Evolutionary conservation across 2,797 vertebrate genomes (phyloP), one percentile per base, ranked within the genome.

Genomic region (Aselliscus stoliczkanus): DNA sequence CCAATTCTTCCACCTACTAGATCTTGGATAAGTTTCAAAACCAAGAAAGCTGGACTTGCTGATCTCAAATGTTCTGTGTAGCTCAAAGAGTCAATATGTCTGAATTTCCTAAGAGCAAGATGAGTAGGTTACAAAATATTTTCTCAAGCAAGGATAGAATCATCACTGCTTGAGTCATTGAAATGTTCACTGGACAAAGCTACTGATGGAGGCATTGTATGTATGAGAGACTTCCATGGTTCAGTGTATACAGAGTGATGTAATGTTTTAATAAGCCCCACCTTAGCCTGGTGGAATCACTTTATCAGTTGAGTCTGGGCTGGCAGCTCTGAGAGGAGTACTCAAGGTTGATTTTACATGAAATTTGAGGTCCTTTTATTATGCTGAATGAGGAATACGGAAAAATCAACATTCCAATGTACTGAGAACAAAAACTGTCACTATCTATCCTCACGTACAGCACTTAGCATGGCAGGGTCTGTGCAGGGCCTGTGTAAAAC

Each of bases 241-340:
- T 93, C 23, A 0, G 2, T 77, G 54, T 82, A 44, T 34, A 15
- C 27, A 82, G 47, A 91, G 60, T 97, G 92, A 96, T 56, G 77
- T 93, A 85, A 96, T 95, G 73, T 95, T 88, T 94, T 96, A 86
- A 93, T 44, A 96, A 58, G 90, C 77, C 76, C 58, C 95, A 83
- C 96, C 90, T 95, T 83, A 60, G 90, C 86, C 88, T 80, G 47
- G 52, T 90, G 73, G 42, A 96, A 75, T 90, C 58, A 72, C 23
- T 94, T 70, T 82, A 96, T 94, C 95, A 95, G 75, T 65, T 86
- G 82, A 88, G 69, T 90, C 88, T 86, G 17, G n/a, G 20, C 39
- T 70, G 83, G 84, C 58, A 93, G n/a, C 29, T 75, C n/a, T 31
- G 14, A 83, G 14, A 60, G 37, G 11, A 82, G 31, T 42, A 82